These are phyloP conservation scores for Collichthys lucidus DNA, from an alignment of 2,113 vertebrate genomes.

Conservation along the genomic window DNA sequence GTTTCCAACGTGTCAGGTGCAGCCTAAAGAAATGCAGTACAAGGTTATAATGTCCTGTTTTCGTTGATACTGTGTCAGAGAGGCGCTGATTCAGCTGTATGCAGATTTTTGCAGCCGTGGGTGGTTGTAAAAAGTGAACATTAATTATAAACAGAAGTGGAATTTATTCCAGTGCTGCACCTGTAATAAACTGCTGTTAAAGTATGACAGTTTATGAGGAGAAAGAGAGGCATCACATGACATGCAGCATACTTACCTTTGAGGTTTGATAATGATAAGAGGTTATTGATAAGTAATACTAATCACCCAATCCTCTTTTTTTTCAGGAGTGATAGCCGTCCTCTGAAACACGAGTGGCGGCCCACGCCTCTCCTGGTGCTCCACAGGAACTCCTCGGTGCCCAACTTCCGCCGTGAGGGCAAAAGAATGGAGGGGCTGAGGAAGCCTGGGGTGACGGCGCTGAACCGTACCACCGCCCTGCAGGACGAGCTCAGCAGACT, in stretches of 20 bases:
- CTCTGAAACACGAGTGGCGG: conserved; percentile 96
- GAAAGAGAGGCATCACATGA: neutral
- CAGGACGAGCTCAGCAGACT: conserved; percentile 96
- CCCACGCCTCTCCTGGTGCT: conserved; percentile 96
- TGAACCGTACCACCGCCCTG: conserved; percentile 93
- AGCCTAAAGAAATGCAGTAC: neutral
- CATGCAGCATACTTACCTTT: neutral
- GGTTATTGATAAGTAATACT: neutral
- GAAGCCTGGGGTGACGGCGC: conserved; percentile 92
- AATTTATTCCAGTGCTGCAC: too few relatives aligned
- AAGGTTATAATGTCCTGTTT: neutral
- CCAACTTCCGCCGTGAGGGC: conserved; percentile 94
- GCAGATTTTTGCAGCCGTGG: neutral
- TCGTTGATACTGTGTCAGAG: neutral
- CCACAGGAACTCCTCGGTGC: conserved; percentile 96
- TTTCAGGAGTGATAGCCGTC: conserved; percentile 92
- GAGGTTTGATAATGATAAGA: neutral
- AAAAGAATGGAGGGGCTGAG: conserved; percentile 93
- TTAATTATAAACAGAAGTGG: rapidly evolving
- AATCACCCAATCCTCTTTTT: neutral
- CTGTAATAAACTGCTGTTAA: too few relatives aligned
- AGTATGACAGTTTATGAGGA: neutral
- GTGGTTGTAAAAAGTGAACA: neutral
- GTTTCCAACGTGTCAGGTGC: neutral
- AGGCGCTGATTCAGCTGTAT: neutral